Evolutionary conservation across 2,888 invertebrate genomes (phyloP), one percentile per base, ranked within the genome.

Genomic region (Elmis aenea): DNA sequence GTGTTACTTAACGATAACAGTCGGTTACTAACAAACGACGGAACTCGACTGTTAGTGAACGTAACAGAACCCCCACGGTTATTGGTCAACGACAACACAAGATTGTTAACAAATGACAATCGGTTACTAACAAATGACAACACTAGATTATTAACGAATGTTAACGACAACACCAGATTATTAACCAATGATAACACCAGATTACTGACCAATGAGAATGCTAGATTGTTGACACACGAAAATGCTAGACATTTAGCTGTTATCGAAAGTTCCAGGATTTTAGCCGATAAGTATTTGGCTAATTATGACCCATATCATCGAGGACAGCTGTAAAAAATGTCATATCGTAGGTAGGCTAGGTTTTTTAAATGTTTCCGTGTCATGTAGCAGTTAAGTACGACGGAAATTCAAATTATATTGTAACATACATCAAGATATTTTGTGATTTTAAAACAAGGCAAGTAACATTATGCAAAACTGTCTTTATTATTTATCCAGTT

Each of bases 231-330:
- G 42, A 57, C 60, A n/a, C n/a, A n/a, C n/a, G 66, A 64, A 33
- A 61, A 60, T 46, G 52, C 55, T 5, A 48, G 66, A 37, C 64
- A 66, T 51, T 54, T 67, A 43, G 57, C 60, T 12, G 62, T 62
- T 22, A 56, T 61, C 26, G 67, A 66, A 36, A 60, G 59, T 41
- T 55, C 63, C 11, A 55, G 66, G 37, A 51, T 67, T 38, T 49
- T 68, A 44, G 55, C 65, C n/a, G 68, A 68, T 54, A 69, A 68
- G 40, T 69, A 68, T 59, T 54, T 69, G 36, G 50, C 62, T 5
- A 66, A 60, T 42, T 68, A 68, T 51, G 67, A 68, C 57, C 64
- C 67, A 16, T 69, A 68, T 58, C 65, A 66, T 45, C 52, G 67
- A 28, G 64, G 66, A 6, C 67, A 68, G 53, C 51, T 66, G 37